Evolutionary conservation across 2,888 invertebrate genomes (phyloP), one percentile per base, ranked within the genome.

Genomic region (Oligia latruncula): DNA sequence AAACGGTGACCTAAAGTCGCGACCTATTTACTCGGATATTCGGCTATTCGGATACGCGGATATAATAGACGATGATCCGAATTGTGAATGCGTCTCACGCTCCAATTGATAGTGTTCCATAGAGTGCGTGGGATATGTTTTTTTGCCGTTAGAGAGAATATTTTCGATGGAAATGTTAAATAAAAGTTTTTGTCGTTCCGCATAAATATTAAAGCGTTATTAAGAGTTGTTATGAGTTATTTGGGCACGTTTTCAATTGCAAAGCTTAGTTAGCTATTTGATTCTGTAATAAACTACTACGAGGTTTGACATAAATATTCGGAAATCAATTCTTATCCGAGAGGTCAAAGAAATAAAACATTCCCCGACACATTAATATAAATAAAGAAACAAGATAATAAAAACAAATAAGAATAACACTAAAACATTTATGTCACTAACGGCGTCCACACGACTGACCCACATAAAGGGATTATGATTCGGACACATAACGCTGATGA

Each of bases 11-110:
- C 85, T 77, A 60, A 77, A 88, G 88, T 80, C 71, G 65, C 83
- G 87, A 87, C 88, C 88, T 88, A 88, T 78, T 80, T 88, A 81
- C 65, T 82, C 73, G 66, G 65, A 79, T 80, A 81, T 78, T 75
- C 77, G 81, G 81, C 71, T 80, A 88, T 84, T 78, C 77, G 83
- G 72, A 80, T 80, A 78, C 65, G 76, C 80, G 84, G 81, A 85
- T 89, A 88, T 86, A 86, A 84, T 83, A 81, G 84, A 79, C 78
- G 73, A 81, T 87, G 83, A 88, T 85, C 78, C 82, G 72, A 79
- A 88, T 86, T 78, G 87, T 86, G 85, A 60, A 90, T 87, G 85
- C 85, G 83, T 82, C 81, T 83, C 88, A 88, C 88, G 88, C 88
- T 77, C 86, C 88, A 90, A 87, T 83, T 83, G 87, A 82, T 84